Conservation (phyloP, 53 echinoderm and acorn worm genomes). For the Crossaster papposus region DNA sequence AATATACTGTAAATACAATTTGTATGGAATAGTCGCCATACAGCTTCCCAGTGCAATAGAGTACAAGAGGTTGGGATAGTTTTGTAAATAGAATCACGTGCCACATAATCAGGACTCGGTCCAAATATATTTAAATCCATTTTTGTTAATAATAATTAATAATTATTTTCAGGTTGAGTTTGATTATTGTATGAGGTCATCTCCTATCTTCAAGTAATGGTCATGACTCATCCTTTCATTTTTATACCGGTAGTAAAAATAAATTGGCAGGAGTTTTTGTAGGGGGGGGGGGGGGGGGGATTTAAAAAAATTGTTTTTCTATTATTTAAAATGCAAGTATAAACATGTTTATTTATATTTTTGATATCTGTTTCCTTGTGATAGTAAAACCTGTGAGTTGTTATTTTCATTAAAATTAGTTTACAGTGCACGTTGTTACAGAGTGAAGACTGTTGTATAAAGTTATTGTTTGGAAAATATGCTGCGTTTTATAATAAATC, state of each 20-base stretch:
- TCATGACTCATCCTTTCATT: no score
- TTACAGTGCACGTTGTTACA: background rate
- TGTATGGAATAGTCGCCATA: background rate
- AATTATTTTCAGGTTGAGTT: background rate
- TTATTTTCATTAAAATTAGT: background rate
- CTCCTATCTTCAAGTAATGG: no score
- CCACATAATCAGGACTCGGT: background rate
- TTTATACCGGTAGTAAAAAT: no score
- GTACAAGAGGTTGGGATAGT: background rate
- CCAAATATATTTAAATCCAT: background rate
- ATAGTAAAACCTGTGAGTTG: no score
- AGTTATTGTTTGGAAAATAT: background rate
- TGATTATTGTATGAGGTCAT: no score
- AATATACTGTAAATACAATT: background rate
- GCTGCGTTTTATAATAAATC: background rate
- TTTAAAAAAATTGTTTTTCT: no score
- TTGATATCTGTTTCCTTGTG: no score
- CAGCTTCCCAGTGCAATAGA: constrained; percentile 1
- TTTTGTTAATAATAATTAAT: background rate
- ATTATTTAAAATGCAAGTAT: no score
- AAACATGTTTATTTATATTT: no score
- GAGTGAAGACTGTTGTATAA: background rate
- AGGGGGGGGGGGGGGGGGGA: no score
- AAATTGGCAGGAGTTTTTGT: no score
- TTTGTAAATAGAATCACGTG: background rate